phyloP scores from a whole-genome alignment of 2,797 vertebrate species.

The Pampus argenteus region DNA sequence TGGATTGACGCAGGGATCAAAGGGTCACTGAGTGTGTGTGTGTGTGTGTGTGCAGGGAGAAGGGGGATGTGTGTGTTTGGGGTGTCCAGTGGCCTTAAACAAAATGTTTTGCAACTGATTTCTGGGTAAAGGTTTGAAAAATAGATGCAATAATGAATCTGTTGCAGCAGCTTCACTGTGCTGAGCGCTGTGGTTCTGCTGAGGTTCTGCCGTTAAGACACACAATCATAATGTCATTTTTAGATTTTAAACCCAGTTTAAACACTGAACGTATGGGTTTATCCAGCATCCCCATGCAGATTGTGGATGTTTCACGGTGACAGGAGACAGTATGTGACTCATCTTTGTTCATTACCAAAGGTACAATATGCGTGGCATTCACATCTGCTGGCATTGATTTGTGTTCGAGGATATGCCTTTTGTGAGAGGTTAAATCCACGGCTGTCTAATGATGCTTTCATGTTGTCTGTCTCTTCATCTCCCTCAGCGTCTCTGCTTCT shows the following conservation, averaged over 20 bases:
- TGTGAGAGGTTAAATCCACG: conserved; percentile 77
- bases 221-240: neutral
- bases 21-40: conserved; percentile 44
- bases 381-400: conserved; percentile 56
- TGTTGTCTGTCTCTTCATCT: conserved; percentile 68
- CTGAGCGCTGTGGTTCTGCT: no score
- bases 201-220: neutral
- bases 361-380: conserved; percentile 32
- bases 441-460: conserved; percentile 77
- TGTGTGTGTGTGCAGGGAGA: conserved; percentile 9
- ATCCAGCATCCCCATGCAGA: neutral
- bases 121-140: conserved; percentile 29
- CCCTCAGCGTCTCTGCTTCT: conserved; percentile 38
- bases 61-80: neutral
- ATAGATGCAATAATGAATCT: neutral
- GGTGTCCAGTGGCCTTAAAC: conserved; percentile 6
- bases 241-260: conserved; percentile 17
- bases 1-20: conserved; percentile 67
- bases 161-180: neutral
- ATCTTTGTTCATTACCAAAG: conserved; percentile 31
- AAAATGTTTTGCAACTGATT: conserved; percentile 26
- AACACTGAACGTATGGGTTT: neutral
- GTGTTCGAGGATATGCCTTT: conserved; percentile 63
- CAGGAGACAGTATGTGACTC: neutral
- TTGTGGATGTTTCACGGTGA: conserved; percentile 18